phyloP scores from a whole-genome alignment of 2,113 vertebrate genomes.

The Candoia aspera region DNA sequence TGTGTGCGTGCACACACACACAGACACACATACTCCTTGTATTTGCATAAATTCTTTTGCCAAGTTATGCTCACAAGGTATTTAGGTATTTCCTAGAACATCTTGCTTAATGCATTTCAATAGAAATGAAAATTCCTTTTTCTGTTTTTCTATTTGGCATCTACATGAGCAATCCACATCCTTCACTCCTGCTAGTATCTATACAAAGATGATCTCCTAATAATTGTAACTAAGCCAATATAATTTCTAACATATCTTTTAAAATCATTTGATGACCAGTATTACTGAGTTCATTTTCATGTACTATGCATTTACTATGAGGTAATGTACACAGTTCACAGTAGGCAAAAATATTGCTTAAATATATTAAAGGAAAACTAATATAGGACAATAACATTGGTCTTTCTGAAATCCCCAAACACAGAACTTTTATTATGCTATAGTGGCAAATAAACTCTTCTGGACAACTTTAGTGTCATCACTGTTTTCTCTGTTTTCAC shows the following conservation, averaged over 20 bases:
- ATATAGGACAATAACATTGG: slow-evolving; percentile 29
- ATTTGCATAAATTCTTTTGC: not conserved
- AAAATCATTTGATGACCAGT: slow-evolving; percentile 27
- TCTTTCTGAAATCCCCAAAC: slow-evolving; percentile 2
- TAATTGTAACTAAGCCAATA: slow-evolving; percentile 49
- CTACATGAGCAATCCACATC: not conserved
- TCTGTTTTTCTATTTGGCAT: slow-evolving; percentile 1
- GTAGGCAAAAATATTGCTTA: slow-evolving; percentile 34
- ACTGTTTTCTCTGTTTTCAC: not conserved
- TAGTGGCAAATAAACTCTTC: slow-evolving; percentile 16
- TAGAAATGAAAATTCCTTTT: not conserved
- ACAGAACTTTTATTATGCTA: not conserved
- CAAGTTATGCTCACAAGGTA: not conserved
- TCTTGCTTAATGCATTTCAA: slow-evolving; percentile 16
- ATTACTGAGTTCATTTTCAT: slow-evolving; percentile 29
- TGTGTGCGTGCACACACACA: too few species aligned
- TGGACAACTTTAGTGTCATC: slow-evolving; percentile 3
- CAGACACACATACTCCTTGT: not conserved
- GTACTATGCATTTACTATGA: slow-evolving; percentile 25
- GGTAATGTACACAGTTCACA: slow-evolving; percentile 16
- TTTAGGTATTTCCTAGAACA: slow-evolving; percentile 1
- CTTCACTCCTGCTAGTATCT: not conserved
- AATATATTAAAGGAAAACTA: slow-evolving; percentile 38
- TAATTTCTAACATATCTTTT: slow-evolving; percentile 28
- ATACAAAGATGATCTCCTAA: slow-evolving; percentile 34